Conservation (phyloP, 2,113 vertebrate species). For the Myiagra hebetior region DNA sequence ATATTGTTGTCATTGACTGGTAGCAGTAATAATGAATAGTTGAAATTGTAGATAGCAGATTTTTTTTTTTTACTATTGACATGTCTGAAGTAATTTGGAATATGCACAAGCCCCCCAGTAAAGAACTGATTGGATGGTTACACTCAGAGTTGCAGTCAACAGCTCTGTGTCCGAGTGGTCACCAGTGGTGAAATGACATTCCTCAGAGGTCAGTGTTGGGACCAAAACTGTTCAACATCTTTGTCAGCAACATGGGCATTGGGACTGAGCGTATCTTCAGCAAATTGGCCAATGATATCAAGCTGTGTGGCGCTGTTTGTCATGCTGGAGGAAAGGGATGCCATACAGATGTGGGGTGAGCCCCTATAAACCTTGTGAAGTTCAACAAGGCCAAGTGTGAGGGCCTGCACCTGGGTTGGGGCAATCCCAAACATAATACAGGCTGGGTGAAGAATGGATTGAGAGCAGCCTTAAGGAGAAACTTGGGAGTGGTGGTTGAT, state of each 20-base stretch:
- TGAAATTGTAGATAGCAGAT: not conserved
- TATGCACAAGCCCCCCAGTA: not conserved
- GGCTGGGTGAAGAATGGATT: not conserved
- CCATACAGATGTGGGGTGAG: not conserved
- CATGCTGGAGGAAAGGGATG: not conserved
- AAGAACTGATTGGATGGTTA: not conserved
- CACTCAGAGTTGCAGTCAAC: not conserved
- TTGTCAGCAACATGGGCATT: not conserved
- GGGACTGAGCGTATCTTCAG: not conserved
- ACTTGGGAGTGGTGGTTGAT: not conserved
- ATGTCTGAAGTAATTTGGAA: not conserved
- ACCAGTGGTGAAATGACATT: not conserved
- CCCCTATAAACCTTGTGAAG: fast-evolving
- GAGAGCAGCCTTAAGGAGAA: not conserved
- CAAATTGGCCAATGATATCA: fast-evolving
- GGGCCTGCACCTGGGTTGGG: not conserved
- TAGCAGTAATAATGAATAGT: not conserved
- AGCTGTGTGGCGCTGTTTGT: not conserved
- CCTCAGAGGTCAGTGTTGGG: not conserved
- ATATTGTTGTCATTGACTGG: not conserved
- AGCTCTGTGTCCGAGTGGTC: not conserved
- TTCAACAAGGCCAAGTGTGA: not conserved
- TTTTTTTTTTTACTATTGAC: not conserved
- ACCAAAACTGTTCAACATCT: not conserved
- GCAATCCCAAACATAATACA: not conserved